Evolutionary conservation across 2,888 invertebrate species (phyloP), one percentile per base, ranked within the genome.

Genomic region (Pachymerium ferrugineum): DNA sequence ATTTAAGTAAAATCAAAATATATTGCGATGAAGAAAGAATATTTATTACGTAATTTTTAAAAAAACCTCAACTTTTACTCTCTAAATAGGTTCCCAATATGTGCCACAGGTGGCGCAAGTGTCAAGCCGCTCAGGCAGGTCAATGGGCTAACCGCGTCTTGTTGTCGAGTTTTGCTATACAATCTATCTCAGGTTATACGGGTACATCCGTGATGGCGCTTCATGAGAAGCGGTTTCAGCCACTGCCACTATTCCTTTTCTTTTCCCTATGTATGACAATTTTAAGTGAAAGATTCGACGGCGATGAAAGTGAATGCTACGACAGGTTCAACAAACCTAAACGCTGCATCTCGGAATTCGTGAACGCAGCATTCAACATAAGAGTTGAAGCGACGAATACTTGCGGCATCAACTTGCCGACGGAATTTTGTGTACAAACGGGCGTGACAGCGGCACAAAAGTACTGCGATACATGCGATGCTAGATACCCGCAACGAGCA

Each of bases 261-360:
- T 28, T 62, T 12, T 28, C 62, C 62, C 12, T 22, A 28, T 3
- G 22, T 28, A 14, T 28, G 62, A 12, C n/a, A 10, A 28, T 62
- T 10, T 12, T 28, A 0, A 28, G 62, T 14, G 8, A 69, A 28
- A 38, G 38, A 5, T 28, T 16, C 22, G 35, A 25, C 35, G 35
- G 35, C 16, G 70, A 74, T 6, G 70, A 72, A 47, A 72, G 72
- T 29, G 33, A 76, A 8, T 84, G 84, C 76, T 83, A 83, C 76
- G 82, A 82, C 77, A 74, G 77, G 3, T 74, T 76, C 12, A 81
- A 82, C 25, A 78, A 78, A 33, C 79, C 84, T 12, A 87, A 94
- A 92, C 88, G 92, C 85, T 98, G 98, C 83, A 90, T 94, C 80
- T 97, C 98, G 0, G 93, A 93, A 79, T 98, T 98, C 84, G 94